These are phyloP conservation scores for Melitaea cinxia DNA, from an alignment of 1,140 invertebrate species.

Conservation along the genomic window DNA sequence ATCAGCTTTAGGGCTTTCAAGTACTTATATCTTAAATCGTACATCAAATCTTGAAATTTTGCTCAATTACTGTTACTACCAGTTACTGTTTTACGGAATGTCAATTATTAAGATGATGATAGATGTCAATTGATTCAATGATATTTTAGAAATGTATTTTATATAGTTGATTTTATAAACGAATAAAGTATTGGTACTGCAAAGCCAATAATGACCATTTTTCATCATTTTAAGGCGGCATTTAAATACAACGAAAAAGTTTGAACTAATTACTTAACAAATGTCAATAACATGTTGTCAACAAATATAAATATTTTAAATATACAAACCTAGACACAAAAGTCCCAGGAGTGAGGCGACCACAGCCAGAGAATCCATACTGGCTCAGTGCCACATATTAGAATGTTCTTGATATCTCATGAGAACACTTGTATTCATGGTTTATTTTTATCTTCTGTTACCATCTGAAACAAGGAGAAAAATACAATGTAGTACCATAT, in stretches of 20 bases:
- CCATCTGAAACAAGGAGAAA: slow-evolving; percentile 59
- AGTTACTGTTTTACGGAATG: too few species aligned
- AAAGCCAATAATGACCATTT: too few species aligned
- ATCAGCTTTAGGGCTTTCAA: too few species aligned
- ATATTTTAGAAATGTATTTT: too few species aligned
- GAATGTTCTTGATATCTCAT: slow-evolving; percentile 33
- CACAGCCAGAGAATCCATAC: slow-evolving; percentile 59
- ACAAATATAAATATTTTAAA: neutral
- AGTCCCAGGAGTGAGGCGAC: slow-evolving; percentile 66
- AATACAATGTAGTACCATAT: neutral
- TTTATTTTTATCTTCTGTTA: slow-evolving; percentile 40
- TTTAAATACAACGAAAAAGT: neutral
- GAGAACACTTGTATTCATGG: slow-evolving; percentile 46
- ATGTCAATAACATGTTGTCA: neutral
- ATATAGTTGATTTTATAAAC: too few species aligned
- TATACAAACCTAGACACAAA: slow-evolving; percentile 64
- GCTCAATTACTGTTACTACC: too few species aligned
- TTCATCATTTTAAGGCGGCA: too few species aligned
- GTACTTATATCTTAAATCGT: too few species aligned
- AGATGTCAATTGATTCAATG: too few species aligned
- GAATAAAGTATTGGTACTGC: too few species aligned
- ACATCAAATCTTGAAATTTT: too few species aligned
- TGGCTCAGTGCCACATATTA: slow-evolving; percentile 59
- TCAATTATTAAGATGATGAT: too few species aligned
- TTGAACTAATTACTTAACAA: neutral